Base-by-base conservation (phyloP, 2,113 vertebrate species). In the Coryphaenoides rupestris region DNA sequence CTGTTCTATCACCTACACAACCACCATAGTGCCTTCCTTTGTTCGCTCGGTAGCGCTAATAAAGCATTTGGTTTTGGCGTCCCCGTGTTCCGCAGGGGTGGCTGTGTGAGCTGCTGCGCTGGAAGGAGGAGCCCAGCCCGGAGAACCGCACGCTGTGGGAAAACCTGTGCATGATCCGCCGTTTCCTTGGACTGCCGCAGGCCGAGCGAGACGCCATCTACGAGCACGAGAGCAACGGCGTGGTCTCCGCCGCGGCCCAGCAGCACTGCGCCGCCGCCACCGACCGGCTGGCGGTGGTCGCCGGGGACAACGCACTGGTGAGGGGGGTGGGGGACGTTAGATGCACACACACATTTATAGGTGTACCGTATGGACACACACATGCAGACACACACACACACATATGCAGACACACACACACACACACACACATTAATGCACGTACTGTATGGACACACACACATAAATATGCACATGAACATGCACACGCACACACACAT, bases 91-190 rank as follows among this genome's bases (percentile, higher is more conserved):
- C 58, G 58, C 70, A 96, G 95, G 95, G 95, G 46, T 97, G 95
- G 95, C 75, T 98, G 68, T 98, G 95, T 77, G 95, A 98, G 88
- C 91, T 98, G 65, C 86, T 98, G 63, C 94, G 95, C 70, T 97
- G 95, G 95, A 98, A 96, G 82, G 95, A 98, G 90, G 95, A 97
- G 61, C 95, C 95, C 19, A 94, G 90, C 71, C 95, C 94, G 45
- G 95, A 96, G 72, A 97, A 97, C 89, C 91, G 95, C 64, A 97
- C 95, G 54, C 88, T 98, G 63, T 98, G 95, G 94, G 95, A 97
- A 82, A 96, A 96, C 86, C 89, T 96, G 60, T 95, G 94, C 83
- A 95, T 95, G 93, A 98, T 98, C 83, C 93, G 93, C 63, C 92
- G 93, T 75, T 98, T 95, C 90, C 92, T 97, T 77, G 93, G 93